Evolutionary conservation across 2,113 vertebrate species (phyloP).

Genomic region (Planiliza haematocheilus): DNA sequence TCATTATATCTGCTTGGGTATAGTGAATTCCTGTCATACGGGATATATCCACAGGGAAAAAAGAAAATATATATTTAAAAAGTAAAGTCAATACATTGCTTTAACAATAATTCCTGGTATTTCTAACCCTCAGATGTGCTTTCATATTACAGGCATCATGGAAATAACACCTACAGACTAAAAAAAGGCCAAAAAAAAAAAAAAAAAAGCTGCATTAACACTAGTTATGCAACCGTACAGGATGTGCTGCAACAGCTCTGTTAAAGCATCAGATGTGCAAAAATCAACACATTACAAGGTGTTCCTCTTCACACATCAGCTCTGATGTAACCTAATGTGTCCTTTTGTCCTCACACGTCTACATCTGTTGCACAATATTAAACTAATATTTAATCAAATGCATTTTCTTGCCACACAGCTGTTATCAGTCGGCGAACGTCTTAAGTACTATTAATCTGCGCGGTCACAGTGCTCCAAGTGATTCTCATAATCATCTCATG

Average conservation of each 20-base stretch:
- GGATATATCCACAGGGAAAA: too few relatives aligned
- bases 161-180: constrained; percentile 2
- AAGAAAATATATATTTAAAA: too few relatives aligned
- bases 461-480: background rate
- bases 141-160: constrained; percentile 6
- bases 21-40: too few relatives aligned
- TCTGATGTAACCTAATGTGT: constrained; percentile 46
- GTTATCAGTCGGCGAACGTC: background rate
- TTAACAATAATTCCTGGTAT: too few relatives aligned
- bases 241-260: constrained; percentile 40
- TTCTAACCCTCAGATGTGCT: background rate
- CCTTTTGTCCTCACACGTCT: background rate
- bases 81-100: too few relatives aligned
- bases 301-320: constrained; percentile 65
- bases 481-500: background rate
- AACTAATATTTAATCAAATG: constrained; percentile 5
- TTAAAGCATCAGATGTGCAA: constrained; percentile 66
- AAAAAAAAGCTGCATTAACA: constrained; percentile 46
- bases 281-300: constrained; percentile 47
- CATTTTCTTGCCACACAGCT: background rate
- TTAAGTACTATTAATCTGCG: too few relatives aligned
- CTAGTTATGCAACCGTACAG: constrained; percentile 59
- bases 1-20: too few relatives aligned
- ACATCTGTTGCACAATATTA: background rate
- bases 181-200: constrained; percentile 5